Base-by-base conservation (phyloP, 2,888 invertebrate species). In the Endotricha flammealis region DNA sequence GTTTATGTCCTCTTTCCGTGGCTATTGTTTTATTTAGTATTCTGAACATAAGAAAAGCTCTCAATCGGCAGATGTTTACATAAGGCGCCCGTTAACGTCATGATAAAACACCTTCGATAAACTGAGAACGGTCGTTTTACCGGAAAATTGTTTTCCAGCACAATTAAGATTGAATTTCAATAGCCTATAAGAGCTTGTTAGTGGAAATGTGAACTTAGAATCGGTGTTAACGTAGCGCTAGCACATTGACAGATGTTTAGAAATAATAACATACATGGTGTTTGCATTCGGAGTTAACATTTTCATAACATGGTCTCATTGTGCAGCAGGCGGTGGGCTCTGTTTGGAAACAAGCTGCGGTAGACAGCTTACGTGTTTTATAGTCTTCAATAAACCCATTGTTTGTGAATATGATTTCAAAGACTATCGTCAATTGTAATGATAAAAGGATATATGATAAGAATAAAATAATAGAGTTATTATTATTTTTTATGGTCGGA, bases 161-260 rank as follows among this genome's bases (percentile, higher is more conserved):
- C 66, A 62, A 75, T 78, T 78, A 72, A 78, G 76, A 79, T 82
- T 79, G 71, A 65, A 64, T 80, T 81, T 77, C 73, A 75, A 79
- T 75, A 62, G 64, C 63, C 73, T 65, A 78, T 80, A 73, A 70
- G 28, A 37, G 29, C 32, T 36, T 31, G 29, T 13, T 27, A 29
- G 29, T 16, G 32, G 30, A 39, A 35, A 14, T 1, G n/a, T n/a
- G n/a, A n/a, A 12, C 12, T 12, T 42, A 40, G 42, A 44, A 25
- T 12, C 2, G 23, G 25, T n/a, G 22, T 9, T n/a, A n/a, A 22
- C 20, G 4, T n/a, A 20, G 30, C 30, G 30, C 9, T 49, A 57
- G 57, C 52, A 50, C 64, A 61, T 66, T 65, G 73, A 73, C 70
- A 66, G 64, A 59, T 54, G 51, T 57, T 61, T 54, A 55, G 56